Base-by-base conservation (phyloP, 2,113 vertebrate species). In the Campylorhamphus procurvoides region DNA sequence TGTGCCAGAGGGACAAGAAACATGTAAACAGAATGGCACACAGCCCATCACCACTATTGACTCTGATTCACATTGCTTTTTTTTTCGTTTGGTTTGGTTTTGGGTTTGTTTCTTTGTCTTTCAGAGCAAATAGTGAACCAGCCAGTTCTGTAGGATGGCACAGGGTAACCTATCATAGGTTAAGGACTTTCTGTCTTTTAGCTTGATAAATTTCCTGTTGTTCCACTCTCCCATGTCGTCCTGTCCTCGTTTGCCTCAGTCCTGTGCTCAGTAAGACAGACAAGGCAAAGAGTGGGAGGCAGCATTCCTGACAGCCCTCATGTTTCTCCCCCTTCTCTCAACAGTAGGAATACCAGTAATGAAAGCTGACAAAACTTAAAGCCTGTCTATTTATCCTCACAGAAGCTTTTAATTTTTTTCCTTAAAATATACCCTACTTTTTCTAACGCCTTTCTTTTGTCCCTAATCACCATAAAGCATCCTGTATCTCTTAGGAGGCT, bases 241-340 rank as follows among this genome's bases (percentile, higher is more conserved):
- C 12, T 35, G 25, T 55, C 29, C 29, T 88, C 0, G 0, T n/a
- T 28, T 3, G 0, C 9, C 11, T 46, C 22, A 64, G 39, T 44
- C 19, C 7, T 58, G 55, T 58, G 55, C 18, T 58, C 31, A 15
- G 0, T 46, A 68, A 60, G 6, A 23, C 56, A 81, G n/a, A 37
- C 35, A 85, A 84, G 25, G 64, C 37, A 52, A 53, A 44, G 9
- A 87, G 64, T 66, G 18, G 23, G 37, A 87, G n/a, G 52, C 62
- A 28, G 18, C 13, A 19, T 62, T 71, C 37, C 10, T 63, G 46
- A n/a, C 42, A 71, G 29, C 12, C 20, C 14, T 44, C 25, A 23
- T 58, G 33, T 64, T 77, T 81, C 8, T 23, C 6, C 6, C 15
- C 27, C 13, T 52, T 9, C 37, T 58, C 5, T 78, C 42, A 46